Conservation (phyloP, 2,113 vertebrate genomes). For the Puma concolor region DNA sequence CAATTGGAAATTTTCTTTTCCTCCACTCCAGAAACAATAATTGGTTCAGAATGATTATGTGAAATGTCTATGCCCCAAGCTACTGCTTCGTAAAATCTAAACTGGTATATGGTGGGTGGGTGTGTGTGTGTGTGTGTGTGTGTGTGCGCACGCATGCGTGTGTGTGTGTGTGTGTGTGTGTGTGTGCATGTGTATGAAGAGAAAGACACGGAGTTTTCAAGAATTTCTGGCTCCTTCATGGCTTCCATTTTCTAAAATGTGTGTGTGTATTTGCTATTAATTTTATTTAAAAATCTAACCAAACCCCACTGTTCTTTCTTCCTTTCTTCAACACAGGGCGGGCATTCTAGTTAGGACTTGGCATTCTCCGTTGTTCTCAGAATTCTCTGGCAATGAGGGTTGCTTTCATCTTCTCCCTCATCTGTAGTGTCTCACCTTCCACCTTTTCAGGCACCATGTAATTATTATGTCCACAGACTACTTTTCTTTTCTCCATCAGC, state of each 20-base stretch:
- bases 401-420: slow-evolving; percentile 74
- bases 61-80: background rate
- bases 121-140: background rate
- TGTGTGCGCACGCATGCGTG: background rate
- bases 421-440: slow-evolving; percentile 79
- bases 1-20: background rate
- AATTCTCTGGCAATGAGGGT: slow-evolving; percentile 62
- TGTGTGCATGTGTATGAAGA: no score
- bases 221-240: background rate
- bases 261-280: background rate
- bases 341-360: background rate
- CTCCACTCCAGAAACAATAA: background rate
- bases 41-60: background rate
- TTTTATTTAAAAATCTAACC: background rate
- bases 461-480: slow-evolving; percentile 79
- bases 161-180: no score
- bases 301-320: background rate
- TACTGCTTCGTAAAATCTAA: background rate
- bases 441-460: slow-evolving; percentile 77
- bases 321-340: background rate
- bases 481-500: slow-evolving; percentile 79
- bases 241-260: background rate
- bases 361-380: background rate
- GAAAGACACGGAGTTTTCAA: background rate
- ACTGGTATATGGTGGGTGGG: background rate